Evolutionary conservation across 2,888 invertebrate genomes (phyloP).

Genomic region (Ametastegia equiseti): DNA sequence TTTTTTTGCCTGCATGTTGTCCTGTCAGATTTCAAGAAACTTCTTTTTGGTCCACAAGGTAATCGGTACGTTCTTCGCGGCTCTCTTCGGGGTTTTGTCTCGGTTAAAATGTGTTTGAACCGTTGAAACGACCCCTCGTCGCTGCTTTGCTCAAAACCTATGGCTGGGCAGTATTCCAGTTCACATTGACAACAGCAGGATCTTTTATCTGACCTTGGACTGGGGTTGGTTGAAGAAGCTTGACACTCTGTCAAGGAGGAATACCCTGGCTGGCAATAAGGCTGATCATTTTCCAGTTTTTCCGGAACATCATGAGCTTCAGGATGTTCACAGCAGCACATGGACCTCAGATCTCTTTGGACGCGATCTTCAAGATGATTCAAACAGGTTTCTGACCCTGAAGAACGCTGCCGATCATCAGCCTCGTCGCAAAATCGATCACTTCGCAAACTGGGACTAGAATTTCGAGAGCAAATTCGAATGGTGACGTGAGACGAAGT

Average conservation of each 20-base stretch:
- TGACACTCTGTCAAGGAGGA: neutral
- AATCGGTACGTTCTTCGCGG: neutral
- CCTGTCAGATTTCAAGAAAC: neutral
- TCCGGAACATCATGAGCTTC: neutral
- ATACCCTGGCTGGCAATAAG: neutral
- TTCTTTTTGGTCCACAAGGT: neutral
- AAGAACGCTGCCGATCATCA: neutral
- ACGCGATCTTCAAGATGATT: slow-evolving; percentile 10
- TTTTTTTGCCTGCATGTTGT: neutral
- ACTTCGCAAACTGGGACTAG: neutral
- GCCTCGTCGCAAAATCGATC: neutral
- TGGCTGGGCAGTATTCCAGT: neutral
- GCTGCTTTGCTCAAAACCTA: neutral
- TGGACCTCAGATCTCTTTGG: neutral
- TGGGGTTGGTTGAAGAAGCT: neutral
- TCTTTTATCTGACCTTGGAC: neutral
- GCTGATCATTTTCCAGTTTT: no score
- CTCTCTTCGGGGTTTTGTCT: neutral
- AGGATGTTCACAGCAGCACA: neutral
- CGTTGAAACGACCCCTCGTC: neutral
- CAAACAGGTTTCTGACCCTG: neutral
- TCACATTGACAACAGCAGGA: neutral
- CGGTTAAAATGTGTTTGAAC: neutral
- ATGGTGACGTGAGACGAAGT: slow-evolving; percentile 20
- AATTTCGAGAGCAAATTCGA: slow-evolving; percentile 10